Evolutionary conservation across 2,113 vertebrate genomes (phyloP).

Genomic region (Galbula dea): DNA sequence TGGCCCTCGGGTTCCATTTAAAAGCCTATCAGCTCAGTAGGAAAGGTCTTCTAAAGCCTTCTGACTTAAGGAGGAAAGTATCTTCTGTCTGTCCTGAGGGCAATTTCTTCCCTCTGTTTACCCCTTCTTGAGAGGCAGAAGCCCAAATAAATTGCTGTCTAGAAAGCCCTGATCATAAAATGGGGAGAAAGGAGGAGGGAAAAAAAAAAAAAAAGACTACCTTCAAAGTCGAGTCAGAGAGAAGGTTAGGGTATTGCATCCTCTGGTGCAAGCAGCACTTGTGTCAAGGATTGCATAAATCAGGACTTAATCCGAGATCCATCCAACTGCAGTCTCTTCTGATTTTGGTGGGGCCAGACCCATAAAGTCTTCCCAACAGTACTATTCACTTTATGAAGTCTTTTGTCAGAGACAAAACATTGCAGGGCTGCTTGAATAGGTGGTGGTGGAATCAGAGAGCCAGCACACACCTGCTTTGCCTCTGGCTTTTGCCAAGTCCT

Average conservation of each 20-base stretch:
- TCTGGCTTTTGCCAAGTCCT: background rate
- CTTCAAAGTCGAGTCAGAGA: background rate
- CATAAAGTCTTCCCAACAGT: background rate
- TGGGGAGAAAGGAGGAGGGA: no score
- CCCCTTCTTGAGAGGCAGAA: background rate
- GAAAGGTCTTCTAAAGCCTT: constrained; percentile 8
- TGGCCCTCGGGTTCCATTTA: background rate
- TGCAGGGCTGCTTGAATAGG: background rate
- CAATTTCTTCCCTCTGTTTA: background rate
- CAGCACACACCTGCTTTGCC: background rate
- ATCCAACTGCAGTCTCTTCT: background rate
- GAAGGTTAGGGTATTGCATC: background rate
- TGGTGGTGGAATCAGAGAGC: background rate
- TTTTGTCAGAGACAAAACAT: background rate
- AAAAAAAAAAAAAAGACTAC: background rate
- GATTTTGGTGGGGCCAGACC: background rate
- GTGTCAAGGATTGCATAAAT: background rate
- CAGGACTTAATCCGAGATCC: background rate
- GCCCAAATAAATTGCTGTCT: background rate
- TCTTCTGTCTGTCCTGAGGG: background rate
- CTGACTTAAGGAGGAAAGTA: background rate
- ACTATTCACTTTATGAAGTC: background rate
- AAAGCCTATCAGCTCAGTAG: background rate
- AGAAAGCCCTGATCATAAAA: background rate
- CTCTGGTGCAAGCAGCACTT: background rate